Evolutionary conservation across 2,888 invertebrate genomes (phyloP).

Genomic region (Eristalinus aeneus): DNA sequence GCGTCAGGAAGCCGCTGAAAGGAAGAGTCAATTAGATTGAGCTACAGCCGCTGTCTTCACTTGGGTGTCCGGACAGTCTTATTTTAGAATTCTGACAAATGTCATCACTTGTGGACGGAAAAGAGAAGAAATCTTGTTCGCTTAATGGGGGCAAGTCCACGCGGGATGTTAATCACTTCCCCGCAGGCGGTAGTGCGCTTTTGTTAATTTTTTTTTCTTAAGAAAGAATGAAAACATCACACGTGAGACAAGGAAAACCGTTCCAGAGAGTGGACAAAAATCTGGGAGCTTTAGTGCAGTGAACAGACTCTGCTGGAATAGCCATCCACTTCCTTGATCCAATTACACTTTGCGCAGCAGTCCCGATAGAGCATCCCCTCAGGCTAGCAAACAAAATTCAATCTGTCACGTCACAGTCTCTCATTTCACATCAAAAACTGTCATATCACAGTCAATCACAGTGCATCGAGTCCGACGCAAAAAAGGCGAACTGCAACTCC

Average conservation of each 20-base stretch:
- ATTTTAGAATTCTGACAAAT: neutral
- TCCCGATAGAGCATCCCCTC: neutral
- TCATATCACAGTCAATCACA: slow-evolving; percentile 67
- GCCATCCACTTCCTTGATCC: neutral
- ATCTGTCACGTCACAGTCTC: slow-evolving; percentile 32
- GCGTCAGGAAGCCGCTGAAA: slow-evolving; percentile 21
- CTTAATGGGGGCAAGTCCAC: neutral
- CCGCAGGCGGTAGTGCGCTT: neutral
- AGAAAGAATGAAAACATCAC: no score
- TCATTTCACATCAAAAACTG: slow-evolving; percentile 65
- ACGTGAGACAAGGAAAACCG: no score
- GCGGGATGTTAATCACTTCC: neutral
- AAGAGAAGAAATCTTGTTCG: neutral
- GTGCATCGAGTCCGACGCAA: neutral
- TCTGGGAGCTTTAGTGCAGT: no score
- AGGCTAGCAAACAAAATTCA: slow-evolving; percentile 7
- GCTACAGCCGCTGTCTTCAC: neutral
- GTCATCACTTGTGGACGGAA: neutral
- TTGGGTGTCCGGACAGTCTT: slow-evolving; percentile 27
- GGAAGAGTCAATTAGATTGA: slow-evolving; percentile 10
- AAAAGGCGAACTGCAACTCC: slow-evolving; percentile 36
- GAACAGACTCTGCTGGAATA: no score
- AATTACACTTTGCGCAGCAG: neutral
- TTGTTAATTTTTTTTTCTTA: neutral
- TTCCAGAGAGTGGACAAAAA: no score